Evolutionary conservation across 2,797 vertebrate genomes (phyloP), one percentile per base, ranked within the genome.

Genomic region (Leptoclinus maculatus): DNA sequence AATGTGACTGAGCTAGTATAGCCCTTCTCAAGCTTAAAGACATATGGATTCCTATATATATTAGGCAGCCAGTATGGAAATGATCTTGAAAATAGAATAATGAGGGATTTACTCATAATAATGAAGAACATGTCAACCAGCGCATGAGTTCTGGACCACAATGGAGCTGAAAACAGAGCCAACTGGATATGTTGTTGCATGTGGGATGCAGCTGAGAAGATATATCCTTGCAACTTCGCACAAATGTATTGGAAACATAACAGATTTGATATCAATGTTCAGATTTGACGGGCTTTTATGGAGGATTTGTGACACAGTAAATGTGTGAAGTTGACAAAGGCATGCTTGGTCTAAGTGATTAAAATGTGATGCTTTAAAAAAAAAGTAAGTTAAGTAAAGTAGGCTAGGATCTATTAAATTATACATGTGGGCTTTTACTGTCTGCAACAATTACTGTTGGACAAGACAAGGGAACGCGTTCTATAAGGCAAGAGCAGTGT

Each of bases 391-490:
- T 67, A n/a, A 45, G n/a, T 19, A 27, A 41, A 2, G 13, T 16
- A 53, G 13, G 38, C 17, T 14, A 58, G 27, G 10, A 66, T 19
- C 16, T 29, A 45, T 54, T 27, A 9, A 56, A 59, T 59, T 4
- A 57, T 66, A 29, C 34, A 68, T 49, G n/a, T 53, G 34, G 21
- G 45, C 23, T 43, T 32, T 32, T 16, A 43, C 17, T 54, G 41
- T 73, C 38, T 29, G 45, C 11, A 59, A 59, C 69, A 36, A 27
- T 14, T 53, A 62, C 13, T 41, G 63, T 64, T 43, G n/a, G 53
- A 54, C 53, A 16, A 25, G 25, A 56, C 53, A 29, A 29, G 25
- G 53, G 25, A 14, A 17, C 14, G 25, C 16, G 53, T 29, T 56
- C 53, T 56, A 27, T 29, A 29, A 71, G 71, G 34, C 11, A 47